phyloP scores from a whole-genome alignment of 2,888 invertebrate species.

The Thyatira batis region DNA sequence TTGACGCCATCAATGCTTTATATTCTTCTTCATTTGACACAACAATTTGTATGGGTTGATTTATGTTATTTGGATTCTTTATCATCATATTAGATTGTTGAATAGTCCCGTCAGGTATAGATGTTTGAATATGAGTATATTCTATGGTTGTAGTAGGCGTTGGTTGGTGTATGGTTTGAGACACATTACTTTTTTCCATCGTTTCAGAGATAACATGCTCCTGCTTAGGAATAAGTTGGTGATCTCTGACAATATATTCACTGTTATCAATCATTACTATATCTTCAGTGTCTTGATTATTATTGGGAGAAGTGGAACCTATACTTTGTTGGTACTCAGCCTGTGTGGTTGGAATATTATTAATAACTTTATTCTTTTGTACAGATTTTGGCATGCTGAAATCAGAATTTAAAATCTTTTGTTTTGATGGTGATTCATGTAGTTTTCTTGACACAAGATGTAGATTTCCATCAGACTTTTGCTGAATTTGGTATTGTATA shows the following conservation, averaged over 20 bases:
- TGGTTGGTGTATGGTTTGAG: slow-evolving; percentile 40
- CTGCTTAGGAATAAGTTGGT: slow-evolving; percentile 55
- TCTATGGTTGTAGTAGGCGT: slow-evolving; percentile 53
- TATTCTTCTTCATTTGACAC: slow-evolving; percentile 78
- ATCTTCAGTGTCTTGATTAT: slow-evolving; percentile 47
- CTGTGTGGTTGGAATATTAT: slow-evolving; percentile 28
- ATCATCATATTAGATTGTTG: slow-evolving; percentile 51
- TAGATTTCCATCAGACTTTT: slow-evolving; percentile 72
- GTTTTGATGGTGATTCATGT: slow-evolving; percentile 43
- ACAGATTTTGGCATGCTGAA: slow-evolving; percentile 39
- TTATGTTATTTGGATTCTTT: slow-evolving; percentile 53
- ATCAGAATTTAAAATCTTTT: slow-evolving; percentile 70
- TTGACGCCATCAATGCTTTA: slow-evolving; percentile 70
- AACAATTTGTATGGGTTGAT: slow-evolving; percentile 74
- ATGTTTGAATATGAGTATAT: slow-evolving; percentile 45
- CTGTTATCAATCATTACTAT: slow-evolving; percentile 82
- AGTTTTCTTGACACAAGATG: slow-evolving; percentile 69
- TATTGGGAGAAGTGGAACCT: slow-evolving; percentile 22
- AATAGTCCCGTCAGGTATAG: slow-evolving; percentile 37
- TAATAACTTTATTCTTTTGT: slow-evolving; percentile 32
- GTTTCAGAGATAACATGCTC: slow-evolving; percentile 56
- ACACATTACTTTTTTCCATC: slow-evolving; percentile 46
- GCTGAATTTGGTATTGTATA: slow-evolving; percentile 60
- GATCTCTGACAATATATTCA: slow-evolving; percentile 79
- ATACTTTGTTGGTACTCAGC: slow-evolving; percentile 48